These are phyloP conservation scores for Netelia inedita DNA, from an alignment of 2,888 invertebrate species.

Conservation along the genomic window DNA sequence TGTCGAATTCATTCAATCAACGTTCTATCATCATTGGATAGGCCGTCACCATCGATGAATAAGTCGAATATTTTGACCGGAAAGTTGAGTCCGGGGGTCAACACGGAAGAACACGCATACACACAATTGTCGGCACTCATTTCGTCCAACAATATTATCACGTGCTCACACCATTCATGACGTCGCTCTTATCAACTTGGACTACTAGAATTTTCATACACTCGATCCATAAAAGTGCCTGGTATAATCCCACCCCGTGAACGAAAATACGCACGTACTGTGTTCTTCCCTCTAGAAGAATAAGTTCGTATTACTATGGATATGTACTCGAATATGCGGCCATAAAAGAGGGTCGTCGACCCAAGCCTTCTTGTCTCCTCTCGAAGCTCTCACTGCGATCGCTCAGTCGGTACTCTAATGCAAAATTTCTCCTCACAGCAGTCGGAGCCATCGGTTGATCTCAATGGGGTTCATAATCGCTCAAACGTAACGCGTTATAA, in stretches of 20 bases:
- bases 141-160: conserved; percentile 15
- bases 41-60: too few species aligned
- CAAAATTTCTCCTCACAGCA: background rate
- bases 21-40: too few species aligned
- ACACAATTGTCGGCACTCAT: background rate
- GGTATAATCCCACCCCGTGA: conserved; percentile 5
- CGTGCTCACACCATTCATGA: background rate
- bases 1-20: too few species aligned
- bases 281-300: background rate
- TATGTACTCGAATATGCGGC: background rate
- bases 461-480: too few species aligned
- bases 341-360: conserved; percentile 27
- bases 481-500: too few species aligned
- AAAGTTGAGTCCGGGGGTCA: background rate
- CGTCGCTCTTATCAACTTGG: background rate
- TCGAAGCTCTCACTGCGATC: background rate
- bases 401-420: background rate
- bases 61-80: background rate
- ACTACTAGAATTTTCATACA: background rate
- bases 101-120: background rate
- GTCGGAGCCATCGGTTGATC: background rate
- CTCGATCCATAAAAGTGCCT: background rate
- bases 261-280: conserved; percentile 6
- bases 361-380: background rate
- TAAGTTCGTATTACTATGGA: background rate